These are phyloP conservation scores for Ophioninae sp. DNA, from an alignment of 2,888 invertebrate genomes.

Conservation along the genomic window DNA sequence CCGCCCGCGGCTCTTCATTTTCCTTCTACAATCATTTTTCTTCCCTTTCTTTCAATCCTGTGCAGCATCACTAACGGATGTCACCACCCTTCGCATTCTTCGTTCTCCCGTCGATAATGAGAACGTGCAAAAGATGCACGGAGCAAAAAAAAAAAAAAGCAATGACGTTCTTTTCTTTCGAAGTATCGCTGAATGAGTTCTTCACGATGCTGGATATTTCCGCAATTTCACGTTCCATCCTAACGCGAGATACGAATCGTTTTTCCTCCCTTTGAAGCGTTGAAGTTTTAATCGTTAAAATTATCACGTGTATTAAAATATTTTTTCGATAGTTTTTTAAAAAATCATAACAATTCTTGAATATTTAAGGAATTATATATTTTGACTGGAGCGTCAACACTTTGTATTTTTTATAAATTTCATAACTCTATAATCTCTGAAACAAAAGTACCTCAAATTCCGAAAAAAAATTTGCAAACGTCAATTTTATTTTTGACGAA, in stretches of 20 bases:
- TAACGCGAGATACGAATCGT: not conserved
- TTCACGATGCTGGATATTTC: not conserved
- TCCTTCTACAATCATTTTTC: not conserved
- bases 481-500: not conserved
- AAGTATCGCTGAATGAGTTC: not conserved
- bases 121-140: not conserved
- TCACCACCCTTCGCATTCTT: constrained; percentile 8
- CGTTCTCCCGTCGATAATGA: not conserved
- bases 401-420: not conserved
- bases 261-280: not conserved
- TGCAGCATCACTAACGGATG: constrained; percentile 31
- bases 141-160: not conserved
- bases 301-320: no score
- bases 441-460: not conserved
- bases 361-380: no score
- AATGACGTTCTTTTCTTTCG: not conserved
- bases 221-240: not conserved
- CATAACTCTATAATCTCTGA: not conserved
- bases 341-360: no score
- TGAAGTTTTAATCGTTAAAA: no score
- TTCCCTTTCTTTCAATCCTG: constrained; percentile 19
- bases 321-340: no score
- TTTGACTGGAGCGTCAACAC: not conserved
- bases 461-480: not conserved
- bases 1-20: not conserved